Conservation (phyloP, 2,888 invertebrate genomes). For the Drosophila borborema region DNA sequence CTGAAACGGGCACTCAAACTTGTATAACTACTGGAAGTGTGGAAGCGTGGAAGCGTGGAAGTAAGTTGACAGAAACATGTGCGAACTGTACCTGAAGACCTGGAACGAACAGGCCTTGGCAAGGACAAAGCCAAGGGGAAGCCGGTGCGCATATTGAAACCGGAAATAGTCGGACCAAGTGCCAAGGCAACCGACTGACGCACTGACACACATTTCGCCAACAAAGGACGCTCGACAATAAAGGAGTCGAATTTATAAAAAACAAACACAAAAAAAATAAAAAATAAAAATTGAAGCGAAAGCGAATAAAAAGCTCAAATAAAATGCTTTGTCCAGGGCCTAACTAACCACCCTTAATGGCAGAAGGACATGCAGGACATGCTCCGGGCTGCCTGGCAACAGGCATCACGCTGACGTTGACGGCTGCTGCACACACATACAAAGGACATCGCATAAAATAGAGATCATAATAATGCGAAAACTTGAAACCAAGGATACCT, state of each 20-base stretch:
- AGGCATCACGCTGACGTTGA: constrained; percentile 59
- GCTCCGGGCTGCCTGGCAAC: constrained; percentile 68
- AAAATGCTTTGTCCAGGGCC: constrained; percentile 78
- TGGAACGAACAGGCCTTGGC: constrained; percentile 19
- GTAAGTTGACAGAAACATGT: constrained; percentile 55
- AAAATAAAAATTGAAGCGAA: constrained; percentile 64
- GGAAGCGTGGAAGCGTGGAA: constrained; percentile 1
- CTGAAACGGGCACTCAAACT: constrained; percentile 36
- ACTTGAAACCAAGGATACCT: constrained; percentile 79
- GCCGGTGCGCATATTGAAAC: constrained; percentile 78
- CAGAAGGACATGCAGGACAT: constrained; percentile 76
- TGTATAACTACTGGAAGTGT: constrained; percentile 12
- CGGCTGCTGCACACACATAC: constrained; percentile 58
- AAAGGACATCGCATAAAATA: constrained; percentile 65
- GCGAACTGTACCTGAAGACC: constrained; percentile 66
- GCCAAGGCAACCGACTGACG: constrained; percentile 78
- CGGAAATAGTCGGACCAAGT: constrained; percentile 81
- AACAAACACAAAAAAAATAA: constrained; percentile 34
- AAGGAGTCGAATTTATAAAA: constrained; percentile 50
- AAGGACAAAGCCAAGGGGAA: constrained; percentile 52
- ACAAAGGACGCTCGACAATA: constrained; percentile 69
- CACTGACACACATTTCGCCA: constrained; percentile 77
- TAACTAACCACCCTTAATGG: constrained; percentile 80
- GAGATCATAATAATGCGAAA: constrained; percentile 78
- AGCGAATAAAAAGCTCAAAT: constrained; percentile 78